Conservation (phyloP, 2,888 invertebrate species). For the Lutraria lutraria region DNA sequence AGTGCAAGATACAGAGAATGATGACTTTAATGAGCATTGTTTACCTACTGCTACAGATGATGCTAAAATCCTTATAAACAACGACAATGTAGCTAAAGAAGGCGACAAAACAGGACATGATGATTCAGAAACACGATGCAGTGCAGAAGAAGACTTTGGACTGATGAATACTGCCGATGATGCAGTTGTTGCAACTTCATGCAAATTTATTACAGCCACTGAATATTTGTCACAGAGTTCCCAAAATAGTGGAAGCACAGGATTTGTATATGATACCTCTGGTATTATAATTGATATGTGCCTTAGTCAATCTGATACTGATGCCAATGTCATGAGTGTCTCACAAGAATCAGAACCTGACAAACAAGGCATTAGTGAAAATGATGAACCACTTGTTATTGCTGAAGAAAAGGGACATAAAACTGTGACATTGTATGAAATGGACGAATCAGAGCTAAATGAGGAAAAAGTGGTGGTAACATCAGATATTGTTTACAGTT, state of each 20-base stretch:
- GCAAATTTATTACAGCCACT: slow-evolving; percentile 56
- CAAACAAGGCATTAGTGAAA: background rate
- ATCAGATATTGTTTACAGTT: background rate
- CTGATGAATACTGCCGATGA: background rate
- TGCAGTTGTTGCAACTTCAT: background rate
- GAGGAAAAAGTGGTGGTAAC: background rate
- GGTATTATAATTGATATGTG: slow-evolving; percentile 14
- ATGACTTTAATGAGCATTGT: background rate
- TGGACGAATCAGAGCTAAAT: background rate
- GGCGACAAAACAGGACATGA: background rate
- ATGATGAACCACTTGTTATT: background rate
- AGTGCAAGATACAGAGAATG: background rate
- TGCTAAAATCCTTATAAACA: background rate
- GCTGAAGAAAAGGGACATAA: background rate
- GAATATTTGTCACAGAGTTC: slow-evolving; percentile 58
- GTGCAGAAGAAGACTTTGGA: background rate
- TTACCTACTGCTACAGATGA: background rate
- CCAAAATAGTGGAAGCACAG: slow-evolving; percentile 54
- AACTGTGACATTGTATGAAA: background rate
- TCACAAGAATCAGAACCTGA: background rate
- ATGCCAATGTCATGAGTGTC: background rate
- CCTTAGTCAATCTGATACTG: slow-evolving; percentile 4
- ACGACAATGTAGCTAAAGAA: background rate
- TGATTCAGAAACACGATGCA: background rate
- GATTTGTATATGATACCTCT: slow-evolving; percentile 38